Base-by-base conservation (phyloP, 2,113 vertebrate genomes). In the Amblyopsis rosae region DNA sequence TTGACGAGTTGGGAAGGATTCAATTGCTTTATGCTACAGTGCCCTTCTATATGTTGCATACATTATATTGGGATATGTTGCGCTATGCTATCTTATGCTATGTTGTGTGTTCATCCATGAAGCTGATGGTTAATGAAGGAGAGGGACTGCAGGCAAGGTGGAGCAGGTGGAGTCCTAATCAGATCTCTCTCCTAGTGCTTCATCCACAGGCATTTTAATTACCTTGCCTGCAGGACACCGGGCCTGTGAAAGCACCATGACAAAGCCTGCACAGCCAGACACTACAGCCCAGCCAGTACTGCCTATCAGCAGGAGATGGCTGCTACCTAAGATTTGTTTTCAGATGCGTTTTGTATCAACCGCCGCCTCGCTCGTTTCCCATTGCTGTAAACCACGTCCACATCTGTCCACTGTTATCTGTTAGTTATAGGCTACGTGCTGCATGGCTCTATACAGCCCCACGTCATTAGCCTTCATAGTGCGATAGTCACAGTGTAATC, bases 121-220 rank as follows among this genome's bases (percentile, higher is more conserved):
- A 33, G 11, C 12, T 33, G 17, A 26, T 32, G 56, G 35, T 41
- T 41, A 41, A 41, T 7, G 12, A 11, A 26, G 19, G 12, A 63
- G 62, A 26, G 63, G 41, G 62, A 51, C 11, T 41, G 48, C 19
- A 17, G 60, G 53, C 64, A 55, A 8, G 47, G 8, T 41, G 59
- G 33, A 58, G 57, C 62, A 57, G 58, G 26, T 75, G 55, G 59
- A 51, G 61, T 55, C 46, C 69, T 82, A 81, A 84, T 81, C 72
- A 78, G 65, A 87, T 78, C 69, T 53, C 47, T 69, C 73, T 68
- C 70, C 70, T 51, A 71, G 79, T 62, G 49, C 35, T 70, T 71
- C 67, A 68, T 77, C 79, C 72, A 72, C 68, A 78, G 72, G 79
- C 65, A 81, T 76, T 83, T 84, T 88, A 89, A 90, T 90, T 87